A percentile compares a stretch with the other conserved stretches of the same genome.
Conservation (phyloP, 1,140 invertebrate genomes). For the Plectrocnemia conspersa region DNA sequence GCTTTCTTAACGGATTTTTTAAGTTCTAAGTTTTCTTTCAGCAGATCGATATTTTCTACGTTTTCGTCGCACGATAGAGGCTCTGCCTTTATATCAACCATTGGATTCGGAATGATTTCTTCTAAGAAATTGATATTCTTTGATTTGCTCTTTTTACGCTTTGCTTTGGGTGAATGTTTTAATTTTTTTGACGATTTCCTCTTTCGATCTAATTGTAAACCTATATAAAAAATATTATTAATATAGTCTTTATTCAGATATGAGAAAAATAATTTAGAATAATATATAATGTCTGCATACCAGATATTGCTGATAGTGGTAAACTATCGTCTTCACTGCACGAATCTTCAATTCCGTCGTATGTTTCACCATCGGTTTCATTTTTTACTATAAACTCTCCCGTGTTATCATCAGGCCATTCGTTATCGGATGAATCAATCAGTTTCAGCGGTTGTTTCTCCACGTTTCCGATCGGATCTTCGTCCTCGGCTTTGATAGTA, state of each 20-base stretch:
- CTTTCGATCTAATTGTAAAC: conserved; percentile 13
- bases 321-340: conserved; percentile 32
- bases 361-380: conserved; percentile 14
- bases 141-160: conserved; percentile 28
- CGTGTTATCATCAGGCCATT: background rate
- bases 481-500: conserved; percentile 20
- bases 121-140: conserved; percentile 23
- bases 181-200: conserved; percentile 30
- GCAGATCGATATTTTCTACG: background rate
- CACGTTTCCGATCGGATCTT: background rate
- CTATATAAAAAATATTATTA: background rate
- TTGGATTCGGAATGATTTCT: conserved; percentile 15
- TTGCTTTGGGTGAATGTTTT: conserved; percentile 29
- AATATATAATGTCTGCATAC: conserved; percentile 9
- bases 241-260: background rate
- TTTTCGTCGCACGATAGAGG: conserved; percentile 26
- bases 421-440: background rate
- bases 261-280: conserved; percentile 1
- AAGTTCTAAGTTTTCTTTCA: conserved; percentile 14
- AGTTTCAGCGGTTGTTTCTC: background rate
- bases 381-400: conserved; percentile 21
- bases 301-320: conserved; percentile 19
- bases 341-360: background rate
- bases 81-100: conserved; percentile 29
- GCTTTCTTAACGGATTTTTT: conserved; percentile 22